These are phyloP conservation scores for Raja brachyura DNA, from an alignment of 2,113 vertebrate species.

Conservation along the genomic window DNA sequence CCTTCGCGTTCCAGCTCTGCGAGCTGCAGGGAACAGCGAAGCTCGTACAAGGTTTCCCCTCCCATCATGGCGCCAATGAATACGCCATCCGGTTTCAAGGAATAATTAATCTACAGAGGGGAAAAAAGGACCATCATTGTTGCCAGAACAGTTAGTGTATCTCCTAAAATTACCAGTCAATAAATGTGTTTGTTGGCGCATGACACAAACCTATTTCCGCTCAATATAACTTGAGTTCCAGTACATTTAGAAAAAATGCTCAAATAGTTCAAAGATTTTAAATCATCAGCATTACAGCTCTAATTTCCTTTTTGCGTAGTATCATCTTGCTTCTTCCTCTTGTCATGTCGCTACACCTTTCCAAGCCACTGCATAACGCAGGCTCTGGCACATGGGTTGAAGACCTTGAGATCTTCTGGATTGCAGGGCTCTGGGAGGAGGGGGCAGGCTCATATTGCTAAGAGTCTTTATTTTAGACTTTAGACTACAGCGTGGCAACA, in stretches of 20 bases:
- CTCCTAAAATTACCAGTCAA: neutral
- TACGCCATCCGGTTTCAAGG: conserved; percentile 82
- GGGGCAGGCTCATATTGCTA: neutral
- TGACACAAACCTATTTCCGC: too few relatives aligned
- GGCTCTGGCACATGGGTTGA: too few relatives aligned
- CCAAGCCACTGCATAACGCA: too few relatives aligned
- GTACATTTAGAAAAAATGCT: neutral
- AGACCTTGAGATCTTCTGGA: too few relatives aligned
- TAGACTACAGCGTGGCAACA: too few relatives aligned
- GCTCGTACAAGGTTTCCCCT: conserved; percentile 82
- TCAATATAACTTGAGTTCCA: neutral
- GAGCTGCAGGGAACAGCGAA: conserved; percentile 88
- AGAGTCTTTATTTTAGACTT: neutral
- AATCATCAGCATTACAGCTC: neutral
- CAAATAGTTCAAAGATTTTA: neutral
- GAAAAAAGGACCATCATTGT: conserved; percentile 17
- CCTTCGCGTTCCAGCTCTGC: conserved; percentile 87
- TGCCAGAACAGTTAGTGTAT: neutral
- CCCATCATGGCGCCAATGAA: conserved; percentile 91
- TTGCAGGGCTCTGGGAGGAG: too few relatives aligned
- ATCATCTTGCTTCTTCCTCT: neutral
- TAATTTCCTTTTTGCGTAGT: neutral
- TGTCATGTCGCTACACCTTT: too few relatives aligned
- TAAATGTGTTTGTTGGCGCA: neutral
- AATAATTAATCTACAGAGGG: conserved; percentile 68